Conservation (phyloP, 2,113 vertebrate species). For the Hipposideros armiger region DNA sequence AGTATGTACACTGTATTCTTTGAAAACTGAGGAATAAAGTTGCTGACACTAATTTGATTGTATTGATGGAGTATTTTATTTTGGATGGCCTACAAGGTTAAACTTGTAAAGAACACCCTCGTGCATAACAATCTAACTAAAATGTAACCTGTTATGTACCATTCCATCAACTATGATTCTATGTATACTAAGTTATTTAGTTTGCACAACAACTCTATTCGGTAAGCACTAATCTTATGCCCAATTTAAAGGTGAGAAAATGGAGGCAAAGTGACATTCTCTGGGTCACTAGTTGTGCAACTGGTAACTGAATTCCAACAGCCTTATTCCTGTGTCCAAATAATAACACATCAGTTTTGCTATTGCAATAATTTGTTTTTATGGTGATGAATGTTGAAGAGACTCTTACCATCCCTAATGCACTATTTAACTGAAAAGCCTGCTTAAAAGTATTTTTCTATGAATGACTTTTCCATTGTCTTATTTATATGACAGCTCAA, state of each 20-base stretch:
- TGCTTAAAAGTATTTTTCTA: neutral
- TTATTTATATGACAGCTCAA: neutral
- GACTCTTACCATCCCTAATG: neutral
- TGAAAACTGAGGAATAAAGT: constrained; percentile 33
- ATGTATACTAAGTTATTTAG: neutral
- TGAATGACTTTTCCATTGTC: neutral
- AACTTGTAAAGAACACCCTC: neutral
- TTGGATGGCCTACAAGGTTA: neutral
- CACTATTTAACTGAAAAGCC: neutral
- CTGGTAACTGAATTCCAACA: neutral
- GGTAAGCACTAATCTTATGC: neutral
- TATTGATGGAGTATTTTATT: neutral
- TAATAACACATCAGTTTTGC: neutral
- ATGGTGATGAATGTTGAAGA: neutral
- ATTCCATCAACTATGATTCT: neutral
- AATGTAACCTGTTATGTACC: neutral
- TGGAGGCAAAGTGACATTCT: neutral
- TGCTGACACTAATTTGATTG: neutral
- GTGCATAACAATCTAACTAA: neutral
- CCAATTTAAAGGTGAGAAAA: neutral
- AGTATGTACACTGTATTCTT: neutral
- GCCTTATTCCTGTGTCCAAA: neutral
- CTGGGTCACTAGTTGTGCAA: neutral
- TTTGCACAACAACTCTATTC: neutral
- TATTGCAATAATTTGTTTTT: neutral